Conservation (phyloP, 2,888 invertebrate species). For the Apeira syringaria region DNA sequence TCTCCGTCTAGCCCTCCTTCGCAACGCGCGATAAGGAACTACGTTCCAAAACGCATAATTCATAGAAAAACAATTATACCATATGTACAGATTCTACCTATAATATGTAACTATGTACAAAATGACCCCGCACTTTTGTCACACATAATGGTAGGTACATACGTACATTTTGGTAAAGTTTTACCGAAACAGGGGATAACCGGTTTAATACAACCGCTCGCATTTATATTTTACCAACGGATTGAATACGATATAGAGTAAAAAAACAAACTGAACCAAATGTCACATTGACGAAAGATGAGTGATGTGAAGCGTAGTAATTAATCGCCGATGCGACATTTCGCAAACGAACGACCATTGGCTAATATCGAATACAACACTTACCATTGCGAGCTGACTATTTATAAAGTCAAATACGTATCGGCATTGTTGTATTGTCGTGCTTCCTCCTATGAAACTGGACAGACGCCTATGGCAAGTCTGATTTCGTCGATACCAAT, state of each 20-base stretch:
- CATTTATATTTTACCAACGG: neutral
- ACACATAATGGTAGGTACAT: too few species aligned
- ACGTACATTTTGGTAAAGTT: too few species aligned
- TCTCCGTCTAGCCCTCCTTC: too few species aligned
- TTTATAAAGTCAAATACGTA: slow-evolving; percentile 77
- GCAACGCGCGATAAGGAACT: too few species aligned
- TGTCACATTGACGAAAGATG: slow-evolving; percentile 7
- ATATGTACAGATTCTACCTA: too few species aligned
- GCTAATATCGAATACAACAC: slow-evolving; percentile 16
- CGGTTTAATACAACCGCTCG: neutral
- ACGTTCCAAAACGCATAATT: too few species aligned
- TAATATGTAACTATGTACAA: too few species aligned
- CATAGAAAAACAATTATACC: too few species aligned
- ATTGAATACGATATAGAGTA: neutral
- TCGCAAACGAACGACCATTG: slow-evolving; percentile 14
- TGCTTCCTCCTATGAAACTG: slow-evolving; percentile 67
- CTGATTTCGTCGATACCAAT: slow-evolving; percentile 54
- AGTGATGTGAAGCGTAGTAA: slow-evolving; percentile 10
- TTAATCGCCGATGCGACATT: slow-evolving; percentile 13
- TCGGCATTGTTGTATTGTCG: slow-evolving; percentile 76
- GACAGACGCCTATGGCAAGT: slow-evolving; percentile 52
- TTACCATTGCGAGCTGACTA: slow-evolving; percentile 60
- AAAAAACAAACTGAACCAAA: slow-evolving; percentile 7
- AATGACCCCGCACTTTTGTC: too few species aligned
- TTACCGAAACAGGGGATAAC: too few species aligned